phyloP scores from a whole-genome alignment of 2,888 invertebrate species.

The Phengaris arion region DNA sequence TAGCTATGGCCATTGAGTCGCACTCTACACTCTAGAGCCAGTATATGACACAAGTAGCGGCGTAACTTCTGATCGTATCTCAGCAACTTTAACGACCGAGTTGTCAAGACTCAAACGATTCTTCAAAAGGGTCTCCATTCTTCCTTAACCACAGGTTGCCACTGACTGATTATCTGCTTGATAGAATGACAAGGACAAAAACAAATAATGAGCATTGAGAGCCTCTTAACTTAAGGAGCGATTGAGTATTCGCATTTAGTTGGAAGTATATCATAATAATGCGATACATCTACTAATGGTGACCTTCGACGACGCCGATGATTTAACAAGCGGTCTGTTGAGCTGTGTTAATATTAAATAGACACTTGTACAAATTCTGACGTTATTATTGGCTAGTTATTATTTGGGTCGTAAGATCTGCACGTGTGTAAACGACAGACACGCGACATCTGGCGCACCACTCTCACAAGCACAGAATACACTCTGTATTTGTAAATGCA shows the following conservation, averaged over 20 bases:
- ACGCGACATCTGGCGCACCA: neutral
- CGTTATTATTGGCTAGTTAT: neutral
- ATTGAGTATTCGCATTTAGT: neutral
- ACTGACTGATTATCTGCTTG: too few species aligned
- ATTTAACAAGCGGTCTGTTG: neutral
- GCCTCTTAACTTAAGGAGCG: neutral
- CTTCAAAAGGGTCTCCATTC: neutral
- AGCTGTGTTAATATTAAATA: conserved; percentile 1
- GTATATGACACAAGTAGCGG: neutral
- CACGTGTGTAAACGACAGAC: neutral
- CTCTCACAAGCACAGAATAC: neutral
- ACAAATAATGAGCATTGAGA: too few species aligned
- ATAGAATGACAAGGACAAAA: too few species aligned
- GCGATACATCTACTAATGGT: neutral
- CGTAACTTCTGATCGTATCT: neutral
- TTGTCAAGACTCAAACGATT: neutral
- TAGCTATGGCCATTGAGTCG: neutral
- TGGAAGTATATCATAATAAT: neutral
- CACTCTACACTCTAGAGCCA: neutral
- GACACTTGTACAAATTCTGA: neutral
- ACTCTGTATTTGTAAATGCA: neutral
- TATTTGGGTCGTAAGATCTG: conserved; percentile 8
- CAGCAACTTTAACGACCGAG: neutral
- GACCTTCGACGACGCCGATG: neutral
- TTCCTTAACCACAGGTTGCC: neutral